Base-by-base conservation (phyloP, 2,797 vertebrate genomes). In the Pelodytes ibericus region DNA sequence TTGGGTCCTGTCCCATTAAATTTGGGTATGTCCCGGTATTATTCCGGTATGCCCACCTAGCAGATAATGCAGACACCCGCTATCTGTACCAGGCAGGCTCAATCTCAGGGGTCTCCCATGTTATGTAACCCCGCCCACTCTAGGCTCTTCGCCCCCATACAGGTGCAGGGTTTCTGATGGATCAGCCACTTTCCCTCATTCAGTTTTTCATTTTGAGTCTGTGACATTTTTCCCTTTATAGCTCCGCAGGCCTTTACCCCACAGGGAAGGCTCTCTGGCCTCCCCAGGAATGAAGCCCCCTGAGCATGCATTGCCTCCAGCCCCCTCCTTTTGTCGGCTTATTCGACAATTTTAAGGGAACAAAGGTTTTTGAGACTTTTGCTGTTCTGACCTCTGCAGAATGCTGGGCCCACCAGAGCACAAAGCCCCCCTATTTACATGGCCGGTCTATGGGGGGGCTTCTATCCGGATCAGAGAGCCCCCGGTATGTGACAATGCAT, bases 401-500 rank as follows among this genome's bases (percentile, higher is more conserved):
- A 27, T 29, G 4, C 47, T 27, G 30, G 3, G 6, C 68, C 49
- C 58, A 79, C 72, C 76, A 58, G 71, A 44, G 20, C 13, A 83
- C 87, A 85, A 88, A 87, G 24, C 69, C 59, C n/a, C 71, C 41
- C 82, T 60, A 64, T 22, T 67, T 82, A 71, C 76, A 64, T 75
- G 24, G 0, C 57, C 0, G 0, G 63, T 39, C 30, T 25, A 22
- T 78, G 79, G 80, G 81, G 47, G 60, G 8, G 16, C 51, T 59
- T 36, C 62, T 26, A n/a, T n/a, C 18, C 18, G 44, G 18, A 47
- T 3, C 6, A 22, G 49, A 20, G 49, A 24, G 49, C 4, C n/a
- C n/a, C 49, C 16, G n/a, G 49, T 5, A 24, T 53, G 49, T 53
- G n/a, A 13, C 16, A 2, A 24, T 22, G 49, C 49, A 53, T 53